Percentiles rank a stretch among this genome's conserved stretches.
These are phyloP conservation scores for Brachionus paranguensis DNA, from an alignment of 1,140 invertebrate species.

Conservation along the genomic window DNA sequence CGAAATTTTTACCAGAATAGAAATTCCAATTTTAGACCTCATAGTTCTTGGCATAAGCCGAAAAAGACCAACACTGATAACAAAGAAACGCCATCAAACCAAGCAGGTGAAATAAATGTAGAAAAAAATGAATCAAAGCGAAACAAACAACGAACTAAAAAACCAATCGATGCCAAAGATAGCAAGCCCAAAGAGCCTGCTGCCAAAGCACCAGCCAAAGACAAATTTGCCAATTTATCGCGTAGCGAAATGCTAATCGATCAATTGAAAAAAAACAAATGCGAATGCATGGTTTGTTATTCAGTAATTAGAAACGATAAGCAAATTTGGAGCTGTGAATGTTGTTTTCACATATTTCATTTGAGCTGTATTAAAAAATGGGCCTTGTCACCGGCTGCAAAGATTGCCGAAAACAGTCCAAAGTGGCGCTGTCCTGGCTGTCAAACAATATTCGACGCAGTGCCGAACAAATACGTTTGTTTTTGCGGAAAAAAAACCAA, in stretches of 20 bases:
- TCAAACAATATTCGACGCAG: constrained; percentile 45
- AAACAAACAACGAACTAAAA: neutral
- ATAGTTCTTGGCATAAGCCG: neutral
- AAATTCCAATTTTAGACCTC: neutral
- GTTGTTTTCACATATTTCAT: constrained; percentile 84
- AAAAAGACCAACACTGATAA: neutral
- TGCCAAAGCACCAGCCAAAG: neutral
- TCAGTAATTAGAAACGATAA: constrained; percentile 66
- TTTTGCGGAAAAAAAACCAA: constrained; percentile 50
- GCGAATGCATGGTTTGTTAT: constrained; percentile 38
- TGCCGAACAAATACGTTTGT: constrained; percentile 53
- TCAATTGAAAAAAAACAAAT: constrained; percentile 31
- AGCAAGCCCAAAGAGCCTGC: neutral
- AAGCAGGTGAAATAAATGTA: neutral
- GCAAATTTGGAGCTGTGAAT: constrained; percentile 77
- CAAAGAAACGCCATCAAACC: neutral
- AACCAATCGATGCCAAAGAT: neutral
- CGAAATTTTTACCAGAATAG: neutral
- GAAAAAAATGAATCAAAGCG: neutral
- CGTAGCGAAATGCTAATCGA: constrained; percentile 14
- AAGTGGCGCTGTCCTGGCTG: constrained; percentile 79
- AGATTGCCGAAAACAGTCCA: constrained; percentile 47
- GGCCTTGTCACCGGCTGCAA: constrained; percentile 72
- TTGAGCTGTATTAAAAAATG: constrained; percentile 81
- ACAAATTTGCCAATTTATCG: neutral